A percentile compares a stretch with the other conserved stretches of the same genome.
phyloP scores from a whole-genome alignment of 2,797 vertebrate genomes.

The Emys orbicularis region DNA sequence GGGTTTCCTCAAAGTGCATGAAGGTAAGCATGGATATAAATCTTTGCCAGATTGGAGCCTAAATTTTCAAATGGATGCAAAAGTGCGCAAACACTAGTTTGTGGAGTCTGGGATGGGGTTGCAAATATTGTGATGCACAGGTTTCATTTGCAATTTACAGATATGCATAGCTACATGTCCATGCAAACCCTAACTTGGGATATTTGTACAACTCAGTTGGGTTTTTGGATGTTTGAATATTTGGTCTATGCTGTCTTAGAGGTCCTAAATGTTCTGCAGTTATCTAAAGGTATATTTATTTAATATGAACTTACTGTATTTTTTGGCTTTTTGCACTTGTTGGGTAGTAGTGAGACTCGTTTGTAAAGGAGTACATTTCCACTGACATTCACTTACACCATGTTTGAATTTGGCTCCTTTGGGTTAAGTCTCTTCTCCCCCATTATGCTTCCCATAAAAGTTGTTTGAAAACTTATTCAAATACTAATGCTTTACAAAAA shows the following conservation, averaged over 20 bases:
- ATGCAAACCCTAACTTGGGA: no score
- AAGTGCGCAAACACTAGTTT: no score
- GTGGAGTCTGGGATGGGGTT: rapidly evolving
- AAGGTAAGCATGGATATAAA: background rate
- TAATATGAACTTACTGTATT: background rate
- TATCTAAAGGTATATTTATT: background rate
- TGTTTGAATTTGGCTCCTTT: rapidly evolving
- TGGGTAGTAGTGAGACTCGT: background rate
- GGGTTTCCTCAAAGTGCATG: rapidly evolving
- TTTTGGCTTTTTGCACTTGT: background rate
- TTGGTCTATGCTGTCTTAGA: rapidly evolving
- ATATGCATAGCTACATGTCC: rapidly evolving
- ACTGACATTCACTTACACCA: background rate
- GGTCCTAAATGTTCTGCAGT: background rate
- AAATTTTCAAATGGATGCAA: background rate
- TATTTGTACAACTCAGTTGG: rapidly evolving
- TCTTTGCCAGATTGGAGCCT: rapidly evolving
- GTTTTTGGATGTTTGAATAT: rapidly evolving
- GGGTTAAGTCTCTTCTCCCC: background rate
- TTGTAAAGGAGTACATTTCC: rapidly evolving
- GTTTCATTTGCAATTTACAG: rapidly evolving
- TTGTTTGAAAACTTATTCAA: background rate
- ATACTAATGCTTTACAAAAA: background rate
- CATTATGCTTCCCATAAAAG: rapidly evolving
- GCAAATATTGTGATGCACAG: rapidly evolving